Evolutionary conservation across 2,113 vertebrate genomes (phyloP).

Genomic region (Prionailurus viverrinus): DNA sequence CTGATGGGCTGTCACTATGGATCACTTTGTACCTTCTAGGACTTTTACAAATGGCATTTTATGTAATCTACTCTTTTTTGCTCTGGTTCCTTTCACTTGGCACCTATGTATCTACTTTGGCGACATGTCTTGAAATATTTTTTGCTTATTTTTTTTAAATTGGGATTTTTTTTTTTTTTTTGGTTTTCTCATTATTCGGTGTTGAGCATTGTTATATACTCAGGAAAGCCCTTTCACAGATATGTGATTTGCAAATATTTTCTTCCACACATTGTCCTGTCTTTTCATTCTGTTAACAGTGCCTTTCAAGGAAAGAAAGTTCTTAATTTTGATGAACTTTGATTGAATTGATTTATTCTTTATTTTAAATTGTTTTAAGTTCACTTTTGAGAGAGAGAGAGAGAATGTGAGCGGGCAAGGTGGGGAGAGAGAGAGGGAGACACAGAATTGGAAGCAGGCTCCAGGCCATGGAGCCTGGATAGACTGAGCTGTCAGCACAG

Average conservation of each 20-base stretch:
- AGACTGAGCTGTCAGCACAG: too few species aligned
- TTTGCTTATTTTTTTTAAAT: neutral
- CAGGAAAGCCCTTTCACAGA: neutral
- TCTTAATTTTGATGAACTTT: constrained; percentile 5
- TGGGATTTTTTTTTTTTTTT: neutral
- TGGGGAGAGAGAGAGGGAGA: too few species aligned
- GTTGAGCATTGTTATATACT: neutral
- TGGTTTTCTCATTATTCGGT: neutral
- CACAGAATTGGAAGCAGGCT: too few species aligned
- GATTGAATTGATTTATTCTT: neutral
- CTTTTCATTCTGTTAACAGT: neutral
- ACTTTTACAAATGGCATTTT: neutral
- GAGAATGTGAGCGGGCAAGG: too few species aligned
- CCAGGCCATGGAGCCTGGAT: too few species aligned
- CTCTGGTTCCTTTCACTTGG: neutral
- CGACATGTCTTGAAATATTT: neutral
- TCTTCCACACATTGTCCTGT: neutral
- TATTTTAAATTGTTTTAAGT: too few species aligned
- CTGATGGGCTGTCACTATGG: neutral
- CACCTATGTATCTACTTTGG: neutral
- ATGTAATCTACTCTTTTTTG: neutral
- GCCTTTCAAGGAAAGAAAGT: neutral
- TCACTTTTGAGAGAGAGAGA: too few species aligned
- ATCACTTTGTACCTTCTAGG: neutral
- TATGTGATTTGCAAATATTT: neutral